These are phyloP conservation scores for Rosalia funebris DNA, from an alignment of 2,888 invertebrate species.

Conservation along the genomic window DNA sequence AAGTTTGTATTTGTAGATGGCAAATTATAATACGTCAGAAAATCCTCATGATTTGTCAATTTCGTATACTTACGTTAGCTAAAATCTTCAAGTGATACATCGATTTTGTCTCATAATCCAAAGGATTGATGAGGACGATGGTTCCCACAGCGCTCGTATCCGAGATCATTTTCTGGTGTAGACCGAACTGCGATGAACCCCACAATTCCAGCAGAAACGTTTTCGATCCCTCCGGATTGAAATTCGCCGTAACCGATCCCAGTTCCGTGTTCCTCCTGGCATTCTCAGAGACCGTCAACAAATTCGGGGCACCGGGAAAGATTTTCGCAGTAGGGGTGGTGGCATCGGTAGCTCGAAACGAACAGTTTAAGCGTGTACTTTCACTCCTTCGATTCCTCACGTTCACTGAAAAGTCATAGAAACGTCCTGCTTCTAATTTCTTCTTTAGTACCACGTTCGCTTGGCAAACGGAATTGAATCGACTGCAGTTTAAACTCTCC, in stretches of 20 bases:
- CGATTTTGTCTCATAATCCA: slow-evolving; percentile 90
- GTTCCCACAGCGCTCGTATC: slow-evolving; percentile 83
- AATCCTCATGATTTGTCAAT: too few species aligned
- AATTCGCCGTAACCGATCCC: slow-evolving; percentile 80
- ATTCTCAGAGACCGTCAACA: slow-evolving; percentile 60
- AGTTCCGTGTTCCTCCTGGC: slow-evolving; percentile 77
- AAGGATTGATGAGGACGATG: slow-evolving; percentile 77
- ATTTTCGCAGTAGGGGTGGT: slow-evolving; percentile 85
- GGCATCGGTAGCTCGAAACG: slow-evolving; percentile 81
- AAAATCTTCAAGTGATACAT: slow-evolving; percentile 88
- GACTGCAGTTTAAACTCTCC: slow-evolving; percentile 84
- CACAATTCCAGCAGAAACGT: slow-evolving; percentile 74
- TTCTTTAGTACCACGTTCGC: slow-evolving; percentile 85
- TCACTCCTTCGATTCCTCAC: slow-evolving; percentile 78
- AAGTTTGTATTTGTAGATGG: too few species aligned
- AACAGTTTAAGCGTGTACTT: slow-evolving; percentile 66
- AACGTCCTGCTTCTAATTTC: slow-evolving; percentile 81
- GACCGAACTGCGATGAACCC: slow-evolving; percentile 81
- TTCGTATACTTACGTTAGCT: slow-evolving; percentile 87
- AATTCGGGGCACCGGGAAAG: slow-evolving; percentile 76
- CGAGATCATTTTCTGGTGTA: slow-evolving; percentile 79
- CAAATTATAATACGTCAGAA: too few species aligned
- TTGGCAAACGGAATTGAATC: slow-evolving; percentile 86
- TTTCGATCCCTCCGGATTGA: slow-evolving; percentile 71
- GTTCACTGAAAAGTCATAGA: slow-evolving; percentile 80